phyloP scores from a whole-genome alignment of 2,113 vertebrate genomes.

The Tyrannus savana region DNA sequence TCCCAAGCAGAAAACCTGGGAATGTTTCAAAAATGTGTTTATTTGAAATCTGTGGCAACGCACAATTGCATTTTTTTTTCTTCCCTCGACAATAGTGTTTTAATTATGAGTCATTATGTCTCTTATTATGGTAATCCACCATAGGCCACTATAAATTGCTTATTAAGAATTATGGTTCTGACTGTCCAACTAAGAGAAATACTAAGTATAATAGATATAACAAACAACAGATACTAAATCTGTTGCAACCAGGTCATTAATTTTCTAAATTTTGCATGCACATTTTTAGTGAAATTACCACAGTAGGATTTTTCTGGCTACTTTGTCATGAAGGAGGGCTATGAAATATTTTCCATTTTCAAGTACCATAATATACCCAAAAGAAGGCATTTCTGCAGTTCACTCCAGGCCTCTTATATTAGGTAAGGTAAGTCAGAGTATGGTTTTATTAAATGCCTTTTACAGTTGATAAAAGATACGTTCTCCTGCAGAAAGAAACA shows the following conservation, averaged over 20 bases:
- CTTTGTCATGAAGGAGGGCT: background rate
- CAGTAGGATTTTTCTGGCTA: background rate
- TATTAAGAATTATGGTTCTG: background rate
- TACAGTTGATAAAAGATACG: accelerated
- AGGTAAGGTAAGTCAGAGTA: background rate
- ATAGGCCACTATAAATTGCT: background rate
- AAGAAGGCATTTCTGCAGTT: background rate
- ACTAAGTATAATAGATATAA: background rate
- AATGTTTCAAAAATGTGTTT: conserved; percentile 16
- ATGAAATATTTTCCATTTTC: background rate
- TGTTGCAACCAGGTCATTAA: background rate
- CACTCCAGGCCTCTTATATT: background rate
- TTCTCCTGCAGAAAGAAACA: background rate
- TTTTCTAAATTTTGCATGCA: background rate
- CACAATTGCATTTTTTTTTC: background rate
- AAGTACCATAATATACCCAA: background rate
- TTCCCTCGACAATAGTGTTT: background rate
- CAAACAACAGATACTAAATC: background rate
- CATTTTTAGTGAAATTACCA: background rate
- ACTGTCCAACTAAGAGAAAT: background rate
- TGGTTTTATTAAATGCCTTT: background rate
- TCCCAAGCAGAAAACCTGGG: conserved; percentile 20
- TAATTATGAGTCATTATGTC: background rate
- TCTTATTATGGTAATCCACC: background rate
- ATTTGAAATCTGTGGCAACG: conserved; percentile 16